Base-by-base conservation (phyloP, 1,140 invertebrate genomes). In the Battus philenor region DNA sequence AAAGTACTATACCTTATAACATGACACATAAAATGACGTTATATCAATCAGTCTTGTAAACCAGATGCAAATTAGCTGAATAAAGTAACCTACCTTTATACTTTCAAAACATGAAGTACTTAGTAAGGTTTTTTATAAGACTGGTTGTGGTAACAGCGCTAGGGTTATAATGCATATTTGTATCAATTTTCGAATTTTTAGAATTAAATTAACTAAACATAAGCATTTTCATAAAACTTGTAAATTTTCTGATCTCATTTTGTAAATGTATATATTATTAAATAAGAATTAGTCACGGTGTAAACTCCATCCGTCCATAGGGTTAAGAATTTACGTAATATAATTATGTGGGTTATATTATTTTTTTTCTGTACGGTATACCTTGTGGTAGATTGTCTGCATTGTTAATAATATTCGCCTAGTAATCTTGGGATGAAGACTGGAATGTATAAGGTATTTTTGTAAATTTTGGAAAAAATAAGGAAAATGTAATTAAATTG, bases 161-260 rank as follows among this genome's bases (percentile, higher is more conserved):
- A n/a, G n/a, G n/a, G n/a, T 20, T 20, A 2, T 20, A 20, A 20
- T 20, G 18, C 18, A 20, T 20, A 6, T 3, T 3, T 3, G 2
- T 2, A 20, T 3, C 2, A 20, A 20, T 20, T 20, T 20, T 20
- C 18, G 6, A 6, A 3, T 20, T 6, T 20, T 20, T 20, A 2
- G 2, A 3, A 20, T 20, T 3, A 3, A 3, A 20, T 20, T 20
- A 20, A 3, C 6, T 3, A 6, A 20, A 20, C 18, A 20, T 20
- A 20, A 20, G 18, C 18, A 20, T 6, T 54, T 53, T 61, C 27
- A 59, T 22, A 52, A 51, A 44, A 43, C 50, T 58, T 73, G 67
- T 73, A 73, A 30, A 69, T 69, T 76, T 59, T 74, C 63, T 82
- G 78, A 82, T 82, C 78, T 82, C 78, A 82, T 74, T 65, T 68